A percentile compares a stretch with the other conserved stretches of the same genome.
These are phyloP conservation scores for Clupea harengus DNA, from an alignment of 2,113 vertebrate genomes.

Conservation along the genomic window DNA sequence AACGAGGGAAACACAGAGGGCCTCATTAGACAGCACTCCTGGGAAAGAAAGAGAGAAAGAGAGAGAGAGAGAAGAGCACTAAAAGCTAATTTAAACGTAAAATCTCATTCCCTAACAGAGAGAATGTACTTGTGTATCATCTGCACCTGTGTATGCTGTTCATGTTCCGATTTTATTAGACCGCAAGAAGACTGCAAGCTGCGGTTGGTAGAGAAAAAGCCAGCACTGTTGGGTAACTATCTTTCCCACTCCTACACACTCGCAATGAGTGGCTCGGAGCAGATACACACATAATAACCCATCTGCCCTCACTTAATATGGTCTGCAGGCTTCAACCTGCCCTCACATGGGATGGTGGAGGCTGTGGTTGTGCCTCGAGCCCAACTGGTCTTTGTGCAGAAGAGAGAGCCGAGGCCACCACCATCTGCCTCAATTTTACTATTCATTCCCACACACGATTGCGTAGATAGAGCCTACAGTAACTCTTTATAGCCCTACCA, in stretches of 20 bases:
- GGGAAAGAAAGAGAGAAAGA: neutral
- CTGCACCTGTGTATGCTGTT: neutral
- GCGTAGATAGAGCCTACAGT: neutral
- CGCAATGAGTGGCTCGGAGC: neutral
- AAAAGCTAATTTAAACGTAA: neutral
- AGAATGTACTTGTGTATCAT: neutral
- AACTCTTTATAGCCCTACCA: neutral
- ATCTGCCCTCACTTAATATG: constrained; percentile 26
- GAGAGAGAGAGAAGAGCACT: neutral
- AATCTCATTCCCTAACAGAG: neutral
- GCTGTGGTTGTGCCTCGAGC: neutral
- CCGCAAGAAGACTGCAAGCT: neutral
- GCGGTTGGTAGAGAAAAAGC: neutral
- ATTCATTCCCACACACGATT: neutral
- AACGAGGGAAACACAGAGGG: constrained; percentile 10
- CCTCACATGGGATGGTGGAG: constrained; percentile 22
- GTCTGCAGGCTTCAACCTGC: constrained; percentile 17
- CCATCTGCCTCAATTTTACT: constrained; percentile 15
- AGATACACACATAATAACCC: neutral
- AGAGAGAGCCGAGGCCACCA: neutral
- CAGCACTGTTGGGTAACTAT: neutral
- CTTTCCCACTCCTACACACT: constrained; percentile 11
- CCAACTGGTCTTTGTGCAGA: neutral
- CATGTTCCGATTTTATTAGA: neutral
- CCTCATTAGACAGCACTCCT: constrained; percentile 1